Evolutionary conservation across 2,888 invertebrate species (phyloP), one percentile per base, ranked within the genome.

Genomic region (Drosophila affinis): DNA sequence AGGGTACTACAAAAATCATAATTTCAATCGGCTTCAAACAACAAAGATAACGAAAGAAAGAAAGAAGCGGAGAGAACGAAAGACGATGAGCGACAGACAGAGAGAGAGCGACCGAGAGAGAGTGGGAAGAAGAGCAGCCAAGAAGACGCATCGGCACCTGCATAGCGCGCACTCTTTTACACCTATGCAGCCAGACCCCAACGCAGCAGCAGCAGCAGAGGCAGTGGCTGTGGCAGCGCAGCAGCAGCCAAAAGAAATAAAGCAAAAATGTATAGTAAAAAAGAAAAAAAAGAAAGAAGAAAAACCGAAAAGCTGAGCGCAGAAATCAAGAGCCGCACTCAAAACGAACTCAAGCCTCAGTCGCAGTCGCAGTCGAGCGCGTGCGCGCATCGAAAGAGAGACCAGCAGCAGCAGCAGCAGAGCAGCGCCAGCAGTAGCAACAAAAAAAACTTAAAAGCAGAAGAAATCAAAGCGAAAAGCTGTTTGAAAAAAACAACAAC

Each of bases 111-210:
- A 39, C 18, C 47, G 56, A 51, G 56, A 34, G 67, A 45, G 29
- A 17, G 45, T 6, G 59, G 24, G 69, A 32, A 44, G 64, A n/a
- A n/a, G 56, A 44, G 46, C 45, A 39, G 39, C 48, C 65, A 46
- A 56, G n/a, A 59, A 74, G n/a, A 39, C 39, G 39, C 75, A 58
- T 62, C 62, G 83, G 86, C 83, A 86, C 83, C 88, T 83, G 88
- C 83, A 86, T 83, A 88, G 83, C 86, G 74, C 83, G 82, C 83
- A 60, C 88, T 82, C 83, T 73, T 76, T 83, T 86, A 86, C 88
- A 83, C 83, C 76, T 79, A 72, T 83, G 83, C 87, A 84, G 56
- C 59, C 75, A 62, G 63, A 60, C 68, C 79, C 49, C 62, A 64
- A 62, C n/a, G 46, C 18, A 34, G 27, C 62, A 71, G 65, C 68